Evolutionary conservation across 2,888 invertebrate species (phyloP).

Genomic region (Euplagia quadripunctaria): DNA sequence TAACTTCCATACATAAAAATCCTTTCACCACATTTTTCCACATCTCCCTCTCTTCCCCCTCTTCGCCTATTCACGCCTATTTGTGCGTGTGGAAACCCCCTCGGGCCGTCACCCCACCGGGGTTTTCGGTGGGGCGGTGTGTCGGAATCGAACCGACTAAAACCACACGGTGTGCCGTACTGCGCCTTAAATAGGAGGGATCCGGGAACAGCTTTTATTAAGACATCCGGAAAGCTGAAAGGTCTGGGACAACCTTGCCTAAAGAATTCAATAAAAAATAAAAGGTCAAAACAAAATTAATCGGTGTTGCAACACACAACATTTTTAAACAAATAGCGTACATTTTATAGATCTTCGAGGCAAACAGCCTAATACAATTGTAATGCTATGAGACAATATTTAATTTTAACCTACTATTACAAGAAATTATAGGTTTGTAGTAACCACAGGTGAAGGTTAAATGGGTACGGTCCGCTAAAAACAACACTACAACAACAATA

Average conservation of each 20-base stretch:
- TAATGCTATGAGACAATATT: conserved; percentile 1
- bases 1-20: too few species aligned
- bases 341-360: conserved; percentile 2
- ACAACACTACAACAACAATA: neutral
- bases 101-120: too few species aligned
- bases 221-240: too few species aligned
- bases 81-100: too few species aligned
- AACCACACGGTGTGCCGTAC: too few species aligned
- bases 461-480: neutral
- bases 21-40: too few species aligned
- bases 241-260: neutral
- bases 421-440: conserved; percentile 1
- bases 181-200: too few species aligned
- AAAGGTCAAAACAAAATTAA: neutral
- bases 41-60: too few species aligned
- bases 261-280: neutral
- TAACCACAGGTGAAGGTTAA: conserved; percentile 5
- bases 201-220: too few species aligned
- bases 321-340: neutral
- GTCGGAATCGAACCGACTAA: too few species aligned
- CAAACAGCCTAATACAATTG: conserved; percentile 3
- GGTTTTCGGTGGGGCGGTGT: too few species aligned
- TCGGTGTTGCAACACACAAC: neutral
- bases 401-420: conserved; percentile 2
- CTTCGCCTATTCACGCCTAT: too few species aligned